These are phyloP conservation scores for Drosophila seclusa DNA, from an alignment of 2,888 invertebrate genomes.

Conservation along the genomic window DNA sequence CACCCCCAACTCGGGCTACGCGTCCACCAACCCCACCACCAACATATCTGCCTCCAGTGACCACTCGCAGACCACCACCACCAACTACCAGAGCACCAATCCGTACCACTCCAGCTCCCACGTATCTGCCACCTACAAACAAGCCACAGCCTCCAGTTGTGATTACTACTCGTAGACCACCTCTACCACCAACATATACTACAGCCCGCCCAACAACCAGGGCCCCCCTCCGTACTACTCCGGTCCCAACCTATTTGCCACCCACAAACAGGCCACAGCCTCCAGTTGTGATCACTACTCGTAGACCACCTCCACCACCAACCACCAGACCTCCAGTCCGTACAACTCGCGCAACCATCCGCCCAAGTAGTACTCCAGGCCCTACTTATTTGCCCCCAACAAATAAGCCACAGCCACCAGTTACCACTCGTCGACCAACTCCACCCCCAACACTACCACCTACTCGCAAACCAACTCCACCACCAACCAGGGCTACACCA, in stretches of 20 bases:
- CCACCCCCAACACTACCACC: too few species aligned
- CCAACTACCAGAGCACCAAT: constrained; percentile 16
- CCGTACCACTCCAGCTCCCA: constrained; percentile 45
- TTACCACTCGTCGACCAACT: constrained; percentile 46
- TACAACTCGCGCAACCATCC: constrained; percentile 25
- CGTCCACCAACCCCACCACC: constrained; percentile 61
- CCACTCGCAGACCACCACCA: constrained; percentile 50
- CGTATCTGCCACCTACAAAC: constrained; percentile 62
- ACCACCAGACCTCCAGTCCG: constrained; percentile 23
- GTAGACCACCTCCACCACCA: constrained; percentile 55
- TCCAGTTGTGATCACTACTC: constrained; percentile 33
- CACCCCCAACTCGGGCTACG: constrained; percentile 44
- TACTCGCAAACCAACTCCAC: constrained; percentile 2
- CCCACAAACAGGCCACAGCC: constrained; percentile 8
- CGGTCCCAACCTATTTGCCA: constrained; percentile 53
- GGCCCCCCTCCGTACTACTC: background rate
- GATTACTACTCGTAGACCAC: constrained; percentile 51
- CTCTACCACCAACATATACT: constrained; percentile 7
- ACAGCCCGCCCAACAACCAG: constrained; percentile 2
- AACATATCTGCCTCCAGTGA: constrained; percentile 55
- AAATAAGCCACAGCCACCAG: constrained; percentile 55
- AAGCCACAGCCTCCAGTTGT: constrained; percentile 51
- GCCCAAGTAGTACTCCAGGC: constrained; percentile 38
- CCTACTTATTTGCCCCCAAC: constrained; percentile 63
- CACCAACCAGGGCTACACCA: constrained; percentile 4